Base-by-base conservation (phyloP, 2,888 invertebrate species). In the Acanthococcus lagerstroemiae region DNA sequence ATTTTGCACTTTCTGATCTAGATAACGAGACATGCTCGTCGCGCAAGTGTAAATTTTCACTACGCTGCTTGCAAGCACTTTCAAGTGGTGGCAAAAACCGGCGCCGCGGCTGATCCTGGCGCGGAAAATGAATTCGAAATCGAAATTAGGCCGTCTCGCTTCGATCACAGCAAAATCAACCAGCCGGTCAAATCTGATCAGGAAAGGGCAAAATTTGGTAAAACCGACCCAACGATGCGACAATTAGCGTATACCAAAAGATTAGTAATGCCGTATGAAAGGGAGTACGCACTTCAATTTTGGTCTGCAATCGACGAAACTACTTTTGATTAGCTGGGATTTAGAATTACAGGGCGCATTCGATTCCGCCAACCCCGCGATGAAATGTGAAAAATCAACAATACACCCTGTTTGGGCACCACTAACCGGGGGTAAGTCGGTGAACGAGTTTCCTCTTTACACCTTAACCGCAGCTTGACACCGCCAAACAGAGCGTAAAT, bases 391-490 rank as follows among this genome's bases (percentile, higher is more conserved):
- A 9, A 9, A 9, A 9, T 37, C 37, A 9, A 9, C 37, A 37
- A 9, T 37, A 9, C 37, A 9, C 37, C 37, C 37, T 37, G 7
- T 37, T 19, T 37, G 3, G 37, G 12, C 37, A 37, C n/a, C 37
- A 37, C 37, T 50, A 4, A 3, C 19, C 9, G 2, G 27, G 45
- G 57, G 57, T 57, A 44, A 57, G 44, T 57, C 57, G 57, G 45
- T 19, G 37, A 57, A 57, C 44, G 57, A 57, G 57, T 57, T 57
- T 57, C 45, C 57, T 45, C 37, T 57, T 45, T 50, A 50, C 45
- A 60, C 50, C 50, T 45, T 65, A 65, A 55, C 55, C 55, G 65
- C 65, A 65, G 65, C 54, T 65, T 65, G 65, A 65, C 65, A 65
- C 54, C 22, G 22, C 25, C 55, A 55, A 65, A 65, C 65, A 65